Evolutionary conservation across 1,140 invertebrate genomes (phyloP).

Genomic region (Sarcophaga bullata): DNA sequence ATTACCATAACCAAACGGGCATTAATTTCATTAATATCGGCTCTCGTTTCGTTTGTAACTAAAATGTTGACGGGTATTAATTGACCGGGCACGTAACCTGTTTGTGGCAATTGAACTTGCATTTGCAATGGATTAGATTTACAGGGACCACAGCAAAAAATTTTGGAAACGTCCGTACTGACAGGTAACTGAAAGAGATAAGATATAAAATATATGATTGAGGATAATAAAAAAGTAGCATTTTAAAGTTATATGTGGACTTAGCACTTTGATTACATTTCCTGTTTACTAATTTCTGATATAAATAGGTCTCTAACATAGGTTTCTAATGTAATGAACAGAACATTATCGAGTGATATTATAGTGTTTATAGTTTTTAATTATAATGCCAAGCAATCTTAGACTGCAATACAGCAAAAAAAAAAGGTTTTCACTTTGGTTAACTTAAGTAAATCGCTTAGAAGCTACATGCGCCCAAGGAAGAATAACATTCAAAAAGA

Average conservation of each 20-base stretch:
- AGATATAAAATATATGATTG: neutral
- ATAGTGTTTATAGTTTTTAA: too few relatives aligned
- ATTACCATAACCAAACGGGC: constrained; percentile 66
- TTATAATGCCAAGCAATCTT: too few relatives aligned
- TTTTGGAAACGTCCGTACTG: constrained; percentile 51
- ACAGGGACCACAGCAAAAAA: constrained; percentile 58
- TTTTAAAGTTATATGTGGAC: neutral
- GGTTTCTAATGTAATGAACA: too few relatives aligned
- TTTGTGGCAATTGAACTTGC: constrained; percentile 53
- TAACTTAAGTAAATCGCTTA: too few relatives aligned
- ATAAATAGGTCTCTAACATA: too few relatives aligned
- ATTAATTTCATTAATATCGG: constrained; percentile 67
- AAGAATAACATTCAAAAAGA: too few relatives aligned
- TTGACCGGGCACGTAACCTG: constrained; percentile 61
- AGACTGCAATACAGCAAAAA: too few relatives aligned
- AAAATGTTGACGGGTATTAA: constrained; percentile 51
- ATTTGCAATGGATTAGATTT: constrained; percentile 53
- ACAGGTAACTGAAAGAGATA: constrained; percentile 50
- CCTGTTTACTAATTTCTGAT: too few relatives aligned
- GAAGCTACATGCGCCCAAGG: too few relatives aligned
- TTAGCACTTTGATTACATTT: too few relatives aligned
- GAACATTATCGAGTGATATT: too few relatives aligned
- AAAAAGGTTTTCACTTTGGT: too few relatives aligned
- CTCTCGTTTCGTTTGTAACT: constrained; percentile 64
- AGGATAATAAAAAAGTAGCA: neutral